Base-by-base conservation (phyloP, 30 jellyfish, hydroid and myxozoan genomes). In the Aurelia aurita region DNA sequence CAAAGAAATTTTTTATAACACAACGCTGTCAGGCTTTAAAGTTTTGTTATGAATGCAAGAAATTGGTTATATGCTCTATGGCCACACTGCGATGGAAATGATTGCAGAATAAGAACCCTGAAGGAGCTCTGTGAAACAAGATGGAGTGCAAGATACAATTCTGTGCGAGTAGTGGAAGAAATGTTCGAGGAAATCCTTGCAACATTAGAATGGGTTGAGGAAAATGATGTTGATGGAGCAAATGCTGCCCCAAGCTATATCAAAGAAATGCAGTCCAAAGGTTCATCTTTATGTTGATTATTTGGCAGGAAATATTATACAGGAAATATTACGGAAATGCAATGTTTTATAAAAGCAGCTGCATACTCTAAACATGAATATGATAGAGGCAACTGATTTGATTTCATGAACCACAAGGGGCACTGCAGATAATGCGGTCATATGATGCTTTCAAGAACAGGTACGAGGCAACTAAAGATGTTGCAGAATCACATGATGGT, bases 121-220 rank as follows among this genome's bases (percentile, higher is more conserved):
- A 20, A 22, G 28, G 13, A 26, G 8, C 28, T 26, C 28, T 58
- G 32, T 11, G 69, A 26, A 7, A 58, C 69, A 20, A 58, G 32
- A 58, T 58, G 69, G 69, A 58, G 32, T 58, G 69, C 69, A 20
- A 58, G 69, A 58, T 58, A 58, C 13, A 58, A 11, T 15, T 39
- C 51, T 39, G 51, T 39, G 54, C 77, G 47, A 5, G 47, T 39
- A 18, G 82, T 70, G 15, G 19, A 70, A 26, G 63, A 70, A 15
- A 28, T 70, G 22, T 70, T 70, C 26, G 82, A 31, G 35, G 82
- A 70, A 28, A 22, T 70, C 66, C 82, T 70, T 43, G 82, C 82
- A 70, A 47, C 82, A 8, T 23, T 70, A 26, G 82, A 70, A 70
- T 70, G 82, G 82, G 45, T 70, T 70, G 82, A 70, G 20, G 45